Conservation (phyloP, 2,888 invertebrate species). For the Caenorhabditis zanzibari region DNA sequence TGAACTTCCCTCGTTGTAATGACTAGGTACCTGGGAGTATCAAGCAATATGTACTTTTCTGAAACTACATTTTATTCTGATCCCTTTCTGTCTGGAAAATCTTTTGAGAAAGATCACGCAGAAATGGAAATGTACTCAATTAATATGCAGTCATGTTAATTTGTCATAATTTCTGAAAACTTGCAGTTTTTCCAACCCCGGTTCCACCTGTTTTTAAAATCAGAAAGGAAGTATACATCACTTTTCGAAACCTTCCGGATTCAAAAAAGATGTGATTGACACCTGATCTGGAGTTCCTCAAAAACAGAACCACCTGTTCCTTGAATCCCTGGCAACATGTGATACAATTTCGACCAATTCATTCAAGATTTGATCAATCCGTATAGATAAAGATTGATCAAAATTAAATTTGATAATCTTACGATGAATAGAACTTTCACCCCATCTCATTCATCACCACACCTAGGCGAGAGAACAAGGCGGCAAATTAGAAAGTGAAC, state of each 20-base stretch:
- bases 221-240: constrained; percentile 21
- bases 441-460: background rate
- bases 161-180: constrained; percentile 34
- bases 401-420: constrained; percentile 20
- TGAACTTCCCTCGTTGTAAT: too few relatives aligned
- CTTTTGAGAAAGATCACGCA: background rate
- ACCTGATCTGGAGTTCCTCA: constrained; percentile 24
- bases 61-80: too few relatives aligned
- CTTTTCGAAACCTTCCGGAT: constrained; percentile 25
- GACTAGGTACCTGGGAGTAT: background rate
- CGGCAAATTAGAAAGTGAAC: constrained; percentile 30
- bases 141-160: constrained; percentile 28
- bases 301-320: constrained; percentile 53
- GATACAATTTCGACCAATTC: constrained; percentile 10
- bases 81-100: background rate
- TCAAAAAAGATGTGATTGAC: constrained; percentile 19
- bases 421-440: constrained; percentile 32
- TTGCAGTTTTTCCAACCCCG: background rate
- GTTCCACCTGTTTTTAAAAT: constrained; percentile 38
- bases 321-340: constrained; percentile 37
- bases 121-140: background rate
- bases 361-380: background rate
- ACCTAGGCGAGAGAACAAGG: constrained; percentile 28
- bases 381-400: background rate
- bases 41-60: background rate